Percentiles rank a stretch among this genome's conserved stretches.
These are phyloP conservation scores for Bombus superbus DNA, from an alignment of 1,140 invertebrate species.

Conservation along the genomic window DNA sequence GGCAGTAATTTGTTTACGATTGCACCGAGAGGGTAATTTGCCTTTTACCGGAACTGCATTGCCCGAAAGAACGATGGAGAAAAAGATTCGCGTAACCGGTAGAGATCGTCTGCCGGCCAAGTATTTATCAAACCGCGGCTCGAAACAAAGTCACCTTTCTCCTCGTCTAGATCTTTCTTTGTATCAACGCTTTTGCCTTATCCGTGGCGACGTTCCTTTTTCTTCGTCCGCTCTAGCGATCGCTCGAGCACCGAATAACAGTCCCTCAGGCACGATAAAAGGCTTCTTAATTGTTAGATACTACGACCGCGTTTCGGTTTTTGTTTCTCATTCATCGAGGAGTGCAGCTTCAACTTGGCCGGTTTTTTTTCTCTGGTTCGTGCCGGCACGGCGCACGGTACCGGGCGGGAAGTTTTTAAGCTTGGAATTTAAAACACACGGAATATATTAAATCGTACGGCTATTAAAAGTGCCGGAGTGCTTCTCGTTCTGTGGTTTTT, in stretches of 20 bases:
- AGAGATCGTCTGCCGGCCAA: too few relatives aligned
- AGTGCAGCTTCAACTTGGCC: background rate
- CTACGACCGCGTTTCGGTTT: background rate
- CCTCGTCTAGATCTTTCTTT: background rate
- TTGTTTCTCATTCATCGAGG: background rate
- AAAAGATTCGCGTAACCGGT: background rate
- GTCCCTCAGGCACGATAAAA: background rate
- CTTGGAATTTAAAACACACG: slow-evolving; percentile 19
- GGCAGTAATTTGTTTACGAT: slow-evolving; percentile 20
- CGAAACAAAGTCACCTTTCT: background rate
- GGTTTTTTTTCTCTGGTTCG: background rate
- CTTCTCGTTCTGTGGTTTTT: background rate
- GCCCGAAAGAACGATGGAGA: background rate
- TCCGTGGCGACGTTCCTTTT: background rate
- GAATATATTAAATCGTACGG: slow-evolving; percentile 41
- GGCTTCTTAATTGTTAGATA: slow-evolving; percentile 39
- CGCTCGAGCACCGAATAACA: background rate
- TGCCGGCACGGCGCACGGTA: background rate
- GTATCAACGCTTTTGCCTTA: background rate
- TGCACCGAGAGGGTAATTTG: background rate
- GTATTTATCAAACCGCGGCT: background rate
- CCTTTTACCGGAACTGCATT: background rate
- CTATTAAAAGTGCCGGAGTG: slow-evolving; percentile 22
- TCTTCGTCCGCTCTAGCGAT: background rate
- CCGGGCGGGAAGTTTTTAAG: background rate